Evolutionary conservation across 2,888 invertebrate species (phyloP).

Genomic region (Acanthosepion esculentum): DNA sequence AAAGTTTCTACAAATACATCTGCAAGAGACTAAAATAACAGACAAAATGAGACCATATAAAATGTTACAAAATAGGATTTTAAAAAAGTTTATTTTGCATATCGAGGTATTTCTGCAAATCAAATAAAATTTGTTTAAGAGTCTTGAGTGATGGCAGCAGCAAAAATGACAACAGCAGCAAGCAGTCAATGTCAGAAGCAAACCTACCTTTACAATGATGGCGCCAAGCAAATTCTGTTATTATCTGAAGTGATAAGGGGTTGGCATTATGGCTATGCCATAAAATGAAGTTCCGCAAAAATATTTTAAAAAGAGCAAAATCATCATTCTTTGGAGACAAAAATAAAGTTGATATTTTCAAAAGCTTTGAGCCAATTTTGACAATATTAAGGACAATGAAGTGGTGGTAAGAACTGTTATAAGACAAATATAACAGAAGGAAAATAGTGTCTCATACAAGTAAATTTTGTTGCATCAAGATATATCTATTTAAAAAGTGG

Average conservation of each 20-base stretch:
- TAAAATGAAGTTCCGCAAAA: neutral
- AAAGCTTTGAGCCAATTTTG: neutral
- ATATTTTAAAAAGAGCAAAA: neutral
- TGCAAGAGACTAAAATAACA: neutral
- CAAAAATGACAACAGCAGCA: neutral
- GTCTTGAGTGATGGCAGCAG: neutral
- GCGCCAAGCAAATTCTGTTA: conserved; percentile 17
- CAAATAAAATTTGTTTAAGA: neutral
- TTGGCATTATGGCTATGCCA: conserved; percentile 20
- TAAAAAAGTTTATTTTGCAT: neutral
- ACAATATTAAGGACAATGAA: neutral
- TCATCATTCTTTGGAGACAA: neutral
- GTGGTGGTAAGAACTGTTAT: too few relatives aligned
- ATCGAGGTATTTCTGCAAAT: neutral
- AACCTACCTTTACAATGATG: conserved; percentile 33
- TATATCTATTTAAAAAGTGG: too few relatives aligned
- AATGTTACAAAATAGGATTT: neutral
- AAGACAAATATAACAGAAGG: too few relatives aligned
- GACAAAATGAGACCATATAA: neutral
- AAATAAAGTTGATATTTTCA: neutral
- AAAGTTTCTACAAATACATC: too few relatives aligned
- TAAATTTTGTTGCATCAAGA: too few relatives aligned
- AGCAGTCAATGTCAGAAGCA: neutral
- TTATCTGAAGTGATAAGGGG: conserved; percentile 11
- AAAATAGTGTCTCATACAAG: too few relatives aligned